Evolutionary conservation across 2,797 vertebrate species (phyloP), one percentile per base, ranked within the genome.

Genomic region (Scomberomorus guttatus): DNA sequence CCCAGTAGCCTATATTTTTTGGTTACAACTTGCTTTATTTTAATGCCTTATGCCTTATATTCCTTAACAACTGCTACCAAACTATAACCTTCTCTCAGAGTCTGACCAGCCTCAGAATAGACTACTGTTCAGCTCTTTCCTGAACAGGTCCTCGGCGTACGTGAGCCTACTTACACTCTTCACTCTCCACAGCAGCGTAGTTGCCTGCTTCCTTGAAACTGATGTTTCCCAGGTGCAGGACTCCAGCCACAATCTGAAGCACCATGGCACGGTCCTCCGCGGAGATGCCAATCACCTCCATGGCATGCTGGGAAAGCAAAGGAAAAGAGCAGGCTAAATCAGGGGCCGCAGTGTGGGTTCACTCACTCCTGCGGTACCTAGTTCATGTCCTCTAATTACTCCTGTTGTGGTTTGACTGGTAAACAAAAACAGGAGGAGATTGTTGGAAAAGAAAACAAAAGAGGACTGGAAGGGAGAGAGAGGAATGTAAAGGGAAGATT

Each of bases 181-280:
- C 97, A 0, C 97, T 99, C 93, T 99, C 98, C 90, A 99, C 98
- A 0, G 95, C 98, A 0, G 98, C 98, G 1, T 99, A 99, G 92
- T 99, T 99, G 82, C 98, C 97, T 2, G 97, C 96, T 93, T 99
- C 98, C 88, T 92, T 98, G 94, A 99, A 99, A 83, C 86, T 97
- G 93, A 99, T 97, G 90, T 99, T 99, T 77, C 98, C 98, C 83
- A 99, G 92, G 90, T 99, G 98, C 56, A 99, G 95, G 68, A 99
- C 92, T 60, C 98, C 98, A 0, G 97, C 97, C 85, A 99, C 98
- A 13, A 99, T 99, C 95, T 99, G 98, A 58, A 99, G 94, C 63
- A 99, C 98, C 94, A 99, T 89, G 3, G 95, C 78, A 50, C 96
- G 96, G 57, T 98, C 96, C 68, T 96, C 95, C 0, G 94, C 90